Evolutionary conservation across 2,888 invertebrate genomes (phyloP), one percentile per base, ranked within the genome.

Genomic region (Steromphala cineraria): DNA sequence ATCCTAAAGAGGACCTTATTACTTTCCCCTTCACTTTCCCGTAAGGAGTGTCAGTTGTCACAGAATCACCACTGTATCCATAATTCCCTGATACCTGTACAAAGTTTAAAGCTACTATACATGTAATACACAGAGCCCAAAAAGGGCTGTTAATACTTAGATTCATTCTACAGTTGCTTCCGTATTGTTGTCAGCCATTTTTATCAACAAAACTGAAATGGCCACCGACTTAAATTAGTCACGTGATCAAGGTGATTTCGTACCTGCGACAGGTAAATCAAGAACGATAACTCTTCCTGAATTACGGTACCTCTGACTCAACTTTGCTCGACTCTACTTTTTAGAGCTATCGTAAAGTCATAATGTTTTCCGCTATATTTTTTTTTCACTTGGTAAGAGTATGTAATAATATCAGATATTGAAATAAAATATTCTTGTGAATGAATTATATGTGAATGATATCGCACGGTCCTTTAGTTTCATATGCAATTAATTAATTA

Each of bases 21-120:
- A 84, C 84, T n/a, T 89, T 88, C 2, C 91, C 90, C 67, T 86
- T 85, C 2, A 91, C 89, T 7, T 82, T 67, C 10, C 90, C 90
- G 77, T 88, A 80, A 0, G 53, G 10, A 31, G 76, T 53, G 5
- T 56, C 76, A 8, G 78, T 79, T 1, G 67, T 67, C 7, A 28
- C 75, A 15, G 76, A 67, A 3, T 76, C 46, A 19, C 75, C 81
- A 10, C 79, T 75, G 40, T 81, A 62, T 76, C 55, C 79, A 78
- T 21, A 53, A 36, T 3, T 46, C 46, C 40, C 75, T 15, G 10
- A 8, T 36, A 31, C 31, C 56, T n/a, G 24, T 31, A 19, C 10
- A n/a, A 8, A 19, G 19, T 19, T 15, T 15, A 67, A 52, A 28
- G n/a, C 46, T 19, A 28, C n/a, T 19, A 80, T n/a, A 31, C 19